phyloP scores from a whole-genome alignment of 2,888 invertebrate species.

The Entomobrya proxima region DNA sequence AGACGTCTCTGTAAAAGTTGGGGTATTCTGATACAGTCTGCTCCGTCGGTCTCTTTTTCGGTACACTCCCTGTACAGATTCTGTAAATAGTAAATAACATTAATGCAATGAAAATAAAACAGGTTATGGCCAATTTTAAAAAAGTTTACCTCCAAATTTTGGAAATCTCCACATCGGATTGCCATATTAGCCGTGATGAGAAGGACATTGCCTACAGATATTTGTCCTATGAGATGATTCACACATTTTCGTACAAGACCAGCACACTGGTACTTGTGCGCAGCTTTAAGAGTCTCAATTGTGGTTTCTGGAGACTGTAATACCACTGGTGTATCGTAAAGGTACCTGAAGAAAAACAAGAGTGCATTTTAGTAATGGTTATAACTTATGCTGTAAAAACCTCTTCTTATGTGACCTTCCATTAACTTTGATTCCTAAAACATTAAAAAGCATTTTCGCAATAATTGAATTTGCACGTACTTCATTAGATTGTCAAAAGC shows the following conservation, averaged over 20 bases:
- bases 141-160: constrained; percentile 71
- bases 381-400: no score
- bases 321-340: constrained; percentile 82
- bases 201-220: constrained; percentile 83
- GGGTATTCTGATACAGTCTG: constrained; percentile 46
- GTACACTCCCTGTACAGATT: constrained; percentile 51
- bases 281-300: constrained; percentile 84
- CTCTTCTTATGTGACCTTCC: no score
- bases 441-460: no score
- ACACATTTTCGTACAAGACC: constrained; percentile 84
- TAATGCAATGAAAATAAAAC: background rate
- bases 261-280: constrained; percentile 85
- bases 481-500: constrained; percentile 83
- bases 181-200: constrained; percentile 81
- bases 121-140: background rate
- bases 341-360: constrained; percentile 81
- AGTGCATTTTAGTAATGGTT: no score
- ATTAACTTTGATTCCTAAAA: no score
- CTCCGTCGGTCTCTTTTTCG: constrained; percentile 9
- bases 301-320: constrained; percentile 83
- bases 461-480: constrained; percentile 76
- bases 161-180: constrained; percentile 76
- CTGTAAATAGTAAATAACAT: constrained; percentile 21
- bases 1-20: constrained; percentile 44
- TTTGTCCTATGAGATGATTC: constrained; percentile 82